Percentiles rank a stretch among this genome's conserved stretches.
These are phyloP conservation scores for Clarias magur DNA, from an alignment of 2,113 vertebrate genomes.

Conservation along the genomic window DNA sequence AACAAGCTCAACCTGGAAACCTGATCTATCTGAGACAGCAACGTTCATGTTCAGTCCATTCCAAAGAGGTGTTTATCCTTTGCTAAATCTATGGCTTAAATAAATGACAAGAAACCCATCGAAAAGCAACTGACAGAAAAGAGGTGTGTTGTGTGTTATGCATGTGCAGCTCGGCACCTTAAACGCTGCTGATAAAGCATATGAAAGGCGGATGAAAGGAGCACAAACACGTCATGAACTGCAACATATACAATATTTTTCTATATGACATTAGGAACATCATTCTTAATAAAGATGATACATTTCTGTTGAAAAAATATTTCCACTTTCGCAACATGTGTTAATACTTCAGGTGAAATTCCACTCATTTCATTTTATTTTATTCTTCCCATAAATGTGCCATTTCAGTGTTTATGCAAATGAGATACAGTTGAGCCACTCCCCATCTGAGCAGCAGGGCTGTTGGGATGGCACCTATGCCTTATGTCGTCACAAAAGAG, in stretches of 20 bases:
- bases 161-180: conserved; percentile 45
- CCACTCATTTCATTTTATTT: too few relatives aligned
- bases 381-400: too few relatives aligned
- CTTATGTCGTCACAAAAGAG: too few relatives aligned
- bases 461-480: too few relatives aligned
- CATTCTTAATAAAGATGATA: background rate
- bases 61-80: background rate
- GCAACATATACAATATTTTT: conserved; percentile 17
- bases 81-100: conserved; percentile 41
- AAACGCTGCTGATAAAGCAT: conserved; percentile 37
- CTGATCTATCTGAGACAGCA: background rate
- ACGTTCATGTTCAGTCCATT: background rate
- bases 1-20: background rate
- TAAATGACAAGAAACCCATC: conserved; percentile 57
- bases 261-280: background rate
- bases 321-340: too few relatives aligned
- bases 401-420: too few relatives aligned
- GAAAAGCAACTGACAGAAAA: conserved; percentile 33
- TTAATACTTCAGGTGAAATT: too few relatives aligned
- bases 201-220: conserved; percentile 7
- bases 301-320: background rate
- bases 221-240: conserved; percentile 45
- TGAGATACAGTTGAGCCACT: too few relatives aligned
- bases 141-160: conserved; percentile 20
- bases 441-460: too few relatives aligned